These are phyloP conservation scores for Eidolon helvum DNA, from an alignment of 2,113 vertebrate genomes.

Conservation along the genomic window DNA sequence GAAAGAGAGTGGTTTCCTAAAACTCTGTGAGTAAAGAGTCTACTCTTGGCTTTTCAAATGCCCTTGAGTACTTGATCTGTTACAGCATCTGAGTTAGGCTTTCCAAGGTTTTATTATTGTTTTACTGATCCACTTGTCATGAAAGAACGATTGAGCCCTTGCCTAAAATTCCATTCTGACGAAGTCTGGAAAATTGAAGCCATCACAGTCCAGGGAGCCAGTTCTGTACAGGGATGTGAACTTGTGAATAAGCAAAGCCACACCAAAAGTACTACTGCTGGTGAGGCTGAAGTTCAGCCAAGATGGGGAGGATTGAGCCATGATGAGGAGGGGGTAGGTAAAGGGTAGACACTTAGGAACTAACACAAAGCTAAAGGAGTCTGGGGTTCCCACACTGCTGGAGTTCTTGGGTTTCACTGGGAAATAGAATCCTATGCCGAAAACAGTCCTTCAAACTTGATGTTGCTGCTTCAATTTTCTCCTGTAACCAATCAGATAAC, in stretches of 20 bases:
- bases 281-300: background rate
- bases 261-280: background rate
- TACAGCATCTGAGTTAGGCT: constrained; percentile 40
- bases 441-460: constrained; percentile 5
- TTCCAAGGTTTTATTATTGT: constrained; percentile 48
- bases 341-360: background rate
- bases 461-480: constrained; percentile 3
- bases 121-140: constrained; percentile 59
- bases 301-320: background rate
- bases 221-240: constrained; percentile 22
- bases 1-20: background rate
- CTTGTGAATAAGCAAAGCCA: constrained; percentile 28
- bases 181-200: background rate
- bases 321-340: background rate
- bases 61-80: constrained; percentile 25
- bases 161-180: constrained; percentile 28
- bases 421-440: background rate
- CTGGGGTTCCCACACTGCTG: background rate
- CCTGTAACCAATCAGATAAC: background rate
- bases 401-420: background rate
- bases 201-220: background rate
- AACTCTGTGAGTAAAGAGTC: background rate
- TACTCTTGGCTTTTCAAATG: constrained; percentile 49
- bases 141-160: constrained; percentile 24
- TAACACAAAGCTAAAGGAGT: background rate